These are phyloP conservation scores for Microplitis deprimator DNA, from an alignment of 2,888 invertebrate species.

Conservation along the genomic window DNA sequence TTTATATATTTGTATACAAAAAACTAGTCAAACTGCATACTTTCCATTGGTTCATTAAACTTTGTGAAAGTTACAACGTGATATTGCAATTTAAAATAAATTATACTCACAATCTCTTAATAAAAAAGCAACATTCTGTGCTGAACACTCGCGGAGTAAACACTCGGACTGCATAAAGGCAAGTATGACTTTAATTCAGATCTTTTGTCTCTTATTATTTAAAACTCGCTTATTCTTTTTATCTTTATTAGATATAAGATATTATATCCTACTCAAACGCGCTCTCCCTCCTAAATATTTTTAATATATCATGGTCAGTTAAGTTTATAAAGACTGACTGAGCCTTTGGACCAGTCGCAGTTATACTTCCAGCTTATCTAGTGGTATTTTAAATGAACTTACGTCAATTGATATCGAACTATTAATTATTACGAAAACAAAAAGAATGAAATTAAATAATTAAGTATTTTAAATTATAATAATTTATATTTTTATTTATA, in stretches of 20 bases:
- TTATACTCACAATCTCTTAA: not conserved
- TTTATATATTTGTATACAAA: no score
- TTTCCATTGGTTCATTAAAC: not conserved
- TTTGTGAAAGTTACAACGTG: not conserved
- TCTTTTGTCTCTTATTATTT: no score
- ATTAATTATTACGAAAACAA: not conserved
- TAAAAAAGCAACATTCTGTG: not conserved
- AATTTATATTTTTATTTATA: no score
- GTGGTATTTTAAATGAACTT: not conserved
- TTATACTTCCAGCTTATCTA: not conserved
- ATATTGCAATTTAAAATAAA: not conserved
- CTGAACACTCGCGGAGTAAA: not conserved
- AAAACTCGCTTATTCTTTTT: no score
- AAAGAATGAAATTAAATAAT: no score
- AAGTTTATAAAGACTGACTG: not conserved
- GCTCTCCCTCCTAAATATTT: not conserved
- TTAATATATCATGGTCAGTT: not conserved
- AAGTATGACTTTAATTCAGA: no score
- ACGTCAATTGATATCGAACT: not conserved
- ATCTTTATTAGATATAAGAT: not conserved
- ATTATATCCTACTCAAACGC: not conserved
- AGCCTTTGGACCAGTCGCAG: not conserved
- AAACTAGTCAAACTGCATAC: constrained; percentile 7
- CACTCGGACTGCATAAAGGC: not conserved
- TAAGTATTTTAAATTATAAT: no score